Evolutionary conservation across 2,797 vertebrate species (phyloP), one percentile per base, ranked within the genome.

Genomic region (Staurois parvus): DNA sequence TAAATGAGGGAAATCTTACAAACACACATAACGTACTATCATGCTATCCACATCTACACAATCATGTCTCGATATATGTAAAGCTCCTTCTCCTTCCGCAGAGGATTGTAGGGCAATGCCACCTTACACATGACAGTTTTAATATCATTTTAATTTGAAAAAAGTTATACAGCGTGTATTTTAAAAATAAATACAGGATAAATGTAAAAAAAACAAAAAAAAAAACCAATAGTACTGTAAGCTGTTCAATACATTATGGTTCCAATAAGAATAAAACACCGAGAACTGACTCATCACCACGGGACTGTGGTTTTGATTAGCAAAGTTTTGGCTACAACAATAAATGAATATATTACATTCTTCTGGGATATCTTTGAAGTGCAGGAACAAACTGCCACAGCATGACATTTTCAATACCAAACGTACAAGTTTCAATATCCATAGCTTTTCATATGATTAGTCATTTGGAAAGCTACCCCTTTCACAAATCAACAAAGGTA

Each of bases 241-340:
- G 24, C 24, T 0, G 24, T 64, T 64, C 9, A 64, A 26, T 26
- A 26, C 9, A 26, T 64, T 64, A 79, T 69, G 11, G 21, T 52
- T 56, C 48, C 42, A 79, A 69, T 79, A 52, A 34, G 19, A 17
- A 79, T 29, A 52, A 28, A 42, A 10, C 30, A 68, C 28, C 45
- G 56, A 52, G 66, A 21, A 17, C 6, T 79, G 66, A 69, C 66
- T 79, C 77, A 79, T 28, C 59, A 11, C 67, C 28, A 24, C n/a
- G 42, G 67, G 67, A 28, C 67, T 69, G 28, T 69, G 78, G 28
- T 70, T 79, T 68, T 70, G 11, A 79, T 79, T 79, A 79, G 37
- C 2, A 32, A 79, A 26, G 42, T 52, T 79, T 69, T 79, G 78
- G 66, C 64, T 56, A 34, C 28, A 69, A 68, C 24, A 26, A 79